Base-by-base conservation (phyloP, 2,797 vertebrate species). In the Rhodeus uyekii region DNA sequence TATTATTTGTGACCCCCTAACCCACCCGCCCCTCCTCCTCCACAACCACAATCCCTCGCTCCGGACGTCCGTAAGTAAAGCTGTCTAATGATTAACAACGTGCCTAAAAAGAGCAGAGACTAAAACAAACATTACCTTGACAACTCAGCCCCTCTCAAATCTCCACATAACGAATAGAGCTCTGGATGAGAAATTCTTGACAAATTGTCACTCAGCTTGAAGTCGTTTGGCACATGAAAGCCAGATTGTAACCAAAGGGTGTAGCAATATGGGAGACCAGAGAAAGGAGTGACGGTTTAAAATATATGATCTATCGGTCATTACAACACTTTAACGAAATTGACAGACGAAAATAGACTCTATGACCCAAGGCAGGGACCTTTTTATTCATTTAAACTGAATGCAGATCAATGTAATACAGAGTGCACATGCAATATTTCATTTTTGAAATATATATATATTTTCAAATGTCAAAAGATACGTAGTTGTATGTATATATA, bases 371-470 rank as follows among this genome's bases (percentile, higher is more conserved):
- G 78, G 74, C 60, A 86, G 80, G 80, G 89, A 92, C 91, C 90
- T 90, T 86, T 93, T 95, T 85, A 86, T 88, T 95, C 93, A 94
- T 93, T 94, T 93, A 80, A 92, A 93, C 86, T 89, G 87, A 92
- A 92, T 92, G 91, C 87, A 93, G 87, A 91, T 92, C 90, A 92
- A 91, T 92, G 85, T 92, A 92, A 92, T 89, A 94, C 90, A 94
- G 89, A 92, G 90, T 92, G 92, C 90, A 94, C 93, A 95, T 95
- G 93, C 94, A 94, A 93, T 90, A 89, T 90, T 90, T 92, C 87
- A 90, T 92, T 90, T 92, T 90, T 89, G 69, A 81, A 81, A 85
- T 80, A 80, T 68, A 75, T 67, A 74, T 80, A 76, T 55, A 27
- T 83, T 50, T 80, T 68, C 64, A 64, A 81, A 81, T 65, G 39